Evolutionary conservation across 2,797 vertebrate genomes (phyloP).

Genomic region (Gambusia yucatana): DNA sequence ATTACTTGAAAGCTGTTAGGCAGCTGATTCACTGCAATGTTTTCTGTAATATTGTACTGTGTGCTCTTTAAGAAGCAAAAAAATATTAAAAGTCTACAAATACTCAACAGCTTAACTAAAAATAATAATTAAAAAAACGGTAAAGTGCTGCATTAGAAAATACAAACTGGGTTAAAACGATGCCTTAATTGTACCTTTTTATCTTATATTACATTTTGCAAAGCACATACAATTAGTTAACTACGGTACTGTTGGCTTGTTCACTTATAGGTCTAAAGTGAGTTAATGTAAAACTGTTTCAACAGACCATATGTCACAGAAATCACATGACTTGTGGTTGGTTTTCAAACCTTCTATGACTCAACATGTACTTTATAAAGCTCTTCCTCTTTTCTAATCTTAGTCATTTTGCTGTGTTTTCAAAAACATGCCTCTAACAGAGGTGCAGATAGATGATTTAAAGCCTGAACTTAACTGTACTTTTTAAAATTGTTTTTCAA

Average conservation of each 20-base stretch:
- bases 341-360: neutral
- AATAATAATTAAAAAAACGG: neutral
- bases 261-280: neutral
- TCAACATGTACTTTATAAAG: neutral
- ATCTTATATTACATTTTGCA: neutral
- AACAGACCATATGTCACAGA: accelerated
- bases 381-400: neutral
- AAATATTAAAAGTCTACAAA: neutral
- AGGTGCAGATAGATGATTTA: neutral
- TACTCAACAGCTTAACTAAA: neutral
- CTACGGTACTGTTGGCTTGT: neutral
- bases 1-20: neutral
- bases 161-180: neutral
- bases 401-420: neutral
- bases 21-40: neutral
- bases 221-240: neutral
- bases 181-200: neutral
- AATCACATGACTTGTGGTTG: neutral
- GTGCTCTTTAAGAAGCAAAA: neutral
- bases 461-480: neutral
- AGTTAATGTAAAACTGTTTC: neutral
- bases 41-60: neutral
- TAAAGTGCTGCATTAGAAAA: neutral
- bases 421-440: neutral
- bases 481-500: neutral